These are phyloP conservation scores for Hoplostethus mediterraneus DNA, from an alignment of 2,797 vertebrate genomes.

Conservation along the genomic window DNA sequence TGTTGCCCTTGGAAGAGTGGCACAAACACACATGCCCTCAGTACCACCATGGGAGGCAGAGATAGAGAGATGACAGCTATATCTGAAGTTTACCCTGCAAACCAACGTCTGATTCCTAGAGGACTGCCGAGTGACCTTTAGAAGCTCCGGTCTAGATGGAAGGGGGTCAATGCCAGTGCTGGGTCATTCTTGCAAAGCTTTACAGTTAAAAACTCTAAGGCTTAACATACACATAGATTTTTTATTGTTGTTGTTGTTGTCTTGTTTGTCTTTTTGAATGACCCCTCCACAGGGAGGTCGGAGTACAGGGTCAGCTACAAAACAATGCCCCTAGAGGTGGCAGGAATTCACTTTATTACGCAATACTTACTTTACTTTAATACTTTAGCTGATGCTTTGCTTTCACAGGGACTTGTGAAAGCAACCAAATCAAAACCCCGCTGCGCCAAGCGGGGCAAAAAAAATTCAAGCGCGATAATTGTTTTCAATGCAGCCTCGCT, in stretches of 20 bases:
- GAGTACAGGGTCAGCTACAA: conserved; percentile 16
- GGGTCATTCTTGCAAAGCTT: conserved; percentile 43
- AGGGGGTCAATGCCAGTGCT: conserved; percentile 45
- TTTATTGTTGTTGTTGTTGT: neutral
- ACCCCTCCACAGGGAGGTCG: conserved; percentile 1
- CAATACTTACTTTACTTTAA: neutral
- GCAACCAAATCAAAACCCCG: too few species aligned
- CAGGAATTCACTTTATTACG: conserved; percentile 5
- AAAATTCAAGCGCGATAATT: too few species aligned
- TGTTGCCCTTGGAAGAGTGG: conserved; percentile 72
- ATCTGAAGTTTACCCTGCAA: conserved; percentile 65
- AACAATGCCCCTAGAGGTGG: neutral
- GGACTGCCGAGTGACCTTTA: conserved; percentile 54
- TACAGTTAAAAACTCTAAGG: conserved; percentile 42
- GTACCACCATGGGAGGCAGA: conserved; percentile 62
- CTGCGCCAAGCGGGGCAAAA: too few species aligned
- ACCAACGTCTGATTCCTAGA: conserved; percentile 55
- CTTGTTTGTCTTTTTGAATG: conserved; percentile 18
- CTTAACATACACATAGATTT: conserved; percentile 17
- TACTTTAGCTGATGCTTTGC: conserved; percentile 6
- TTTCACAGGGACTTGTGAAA: neutral
- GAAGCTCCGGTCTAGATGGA: conserved; percentile 56
- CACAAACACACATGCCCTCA: conserved; percentile 69
- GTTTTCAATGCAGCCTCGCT: too few species aligned
- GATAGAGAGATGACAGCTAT: conserved; percentile 73